These are phyloP conservation scores for Philonicus albiceps DNA, from an alignment of 2,888 invertebrate species.

Conservation along the genomic window DNA sequence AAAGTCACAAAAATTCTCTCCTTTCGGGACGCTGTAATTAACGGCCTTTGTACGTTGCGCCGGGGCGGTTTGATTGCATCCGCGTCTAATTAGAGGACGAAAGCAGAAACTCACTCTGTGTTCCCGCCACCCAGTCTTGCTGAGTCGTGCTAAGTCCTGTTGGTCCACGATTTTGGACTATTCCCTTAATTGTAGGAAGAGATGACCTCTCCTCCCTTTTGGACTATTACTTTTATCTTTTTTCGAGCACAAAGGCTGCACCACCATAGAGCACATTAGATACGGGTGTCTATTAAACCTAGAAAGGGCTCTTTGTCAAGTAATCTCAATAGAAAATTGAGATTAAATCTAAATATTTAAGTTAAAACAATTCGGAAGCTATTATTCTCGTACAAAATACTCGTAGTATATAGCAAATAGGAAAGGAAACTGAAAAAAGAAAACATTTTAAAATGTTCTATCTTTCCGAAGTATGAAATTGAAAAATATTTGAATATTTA, in stretches of 20 bases:
- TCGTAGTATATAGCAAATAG: too few species aligned
- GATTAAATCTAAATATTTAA: too few species aligned
- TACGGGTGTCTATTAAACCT: too few species aligned
- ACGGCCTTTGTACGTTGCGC: not conserved
- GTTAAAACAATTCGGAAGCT: too few species aligned
- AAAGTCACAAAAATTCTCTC: not conserved
- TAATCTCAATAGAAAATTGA: too few species aligned
- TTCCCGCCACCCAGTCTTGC: not conserved
- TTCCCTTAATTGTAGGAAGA: not conserved
- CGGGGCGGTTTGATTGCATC: not conserved
- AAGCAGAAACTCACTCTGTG: not conserved
- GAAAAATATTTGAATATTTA: too few species aligned
- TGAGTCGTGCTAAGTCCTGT: not conserved
- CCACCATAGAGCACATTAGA: too few species aligned
- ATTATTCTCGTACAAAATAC: too few species aligned
- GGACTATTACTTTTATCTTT: not conserved
- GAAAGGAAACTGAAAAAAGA: too few species aligned
- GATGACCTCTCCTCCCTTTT: not conserved
- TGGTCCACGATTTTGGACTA: not conserved
- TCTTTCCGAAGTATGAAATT: too few species aligned
- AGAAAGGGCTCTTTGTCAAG: too few species aligned
- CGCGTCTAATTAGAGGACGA: not conserved
- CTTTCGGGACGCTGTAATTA: not conserved
- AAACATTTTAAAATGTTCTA: too few species aligned
- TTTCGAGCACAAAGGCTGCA: not conserved